Evolutionary conservation across 2,888 invertebrate species (phyloP), one percentile per base, ranked within the genome.

Genomic region (Tortricodes alternella): DNA sequence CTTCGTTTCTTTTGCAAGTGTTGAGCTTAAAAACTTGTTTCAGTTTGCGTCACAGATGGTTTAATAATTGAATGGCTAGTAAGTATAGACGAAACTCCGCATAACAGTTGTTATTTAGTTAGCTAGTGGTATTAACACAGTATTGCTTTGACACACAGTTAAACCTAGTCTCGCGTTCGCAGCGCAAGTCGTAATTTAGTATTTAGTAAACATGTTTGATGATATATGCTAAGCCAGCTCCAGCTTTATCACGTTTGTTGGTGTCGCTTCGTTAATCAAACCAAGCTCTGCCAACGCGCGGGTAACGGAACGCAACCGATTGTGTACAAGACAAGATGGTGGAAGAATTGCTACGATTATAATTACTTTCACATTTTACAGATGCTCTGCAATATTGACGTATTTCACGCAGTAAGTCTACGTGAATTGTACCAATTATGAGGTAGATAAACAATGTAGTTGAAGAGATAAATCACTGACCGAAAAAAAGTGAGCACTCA

Each of bases 281-380:
- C 24, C 48, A 27, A 39, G 32, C 39, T 24, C 15, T 18, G 73
- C 69, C 61, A 53, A 58, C 61, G 66, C 63, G 52, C 63, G 65
- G 73, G 69, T 81, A 83, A 83, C 83, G 83, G 83, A 80, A 80
- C 74, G 78, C 69, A 73, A 67, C 62, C 52, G 59, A 64, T 56
- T 44, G 29, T 38, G 27, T 8, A n/a, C n/a, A n/a, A n/a, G n/a
- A 60, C 67, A 72, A 67, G 60, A 71, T 66, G 63, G 68, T 66
- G 63, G 66, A 64, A 68, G 46, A 62, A 53, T 61, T 53, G 58
- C 55, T 39, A 46, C 38, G 55, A 61, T 61, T 60, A 51, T 55
- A 59, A 24, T 53, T 63, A 59, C 57, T 27, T 56, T 58, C 37
- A 55, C 39, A 55, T 55, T 60, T 37, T 59, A 39, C 23, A 19